These are phyloP conservation scores for Nebria brevicollis DNA, from an alignment of 2,888 invertebrate genomes.

Conservation along the genomic window DNA sequence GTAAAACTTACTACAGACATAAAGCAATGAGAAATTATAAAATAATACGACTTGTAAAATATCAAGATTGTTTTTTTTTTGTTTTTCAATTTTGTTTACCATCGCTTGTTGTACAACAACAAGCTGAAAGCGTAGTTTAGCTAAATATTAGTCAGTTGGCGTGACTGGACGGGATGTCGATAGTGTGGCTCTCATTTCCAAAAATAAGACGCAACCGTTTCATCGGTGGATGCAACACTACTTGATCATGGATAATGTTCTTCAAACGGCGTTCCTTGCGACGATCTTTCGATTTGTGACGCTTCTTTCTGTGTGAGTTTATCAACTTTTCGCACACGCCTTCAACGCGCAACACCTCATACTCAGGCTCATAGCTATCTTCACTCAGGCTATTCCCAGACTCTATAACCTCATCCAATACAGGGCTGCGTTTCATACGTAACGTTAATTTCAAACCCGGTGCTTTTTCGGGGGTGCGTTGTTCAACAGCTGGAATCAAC, in stretches of 20 bases:
- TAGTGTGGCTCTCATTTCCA: slow-evolving; percentile 89
- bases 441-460: slow-evolving; percentile 77
- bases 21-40: slow-evolving; percentile 36
- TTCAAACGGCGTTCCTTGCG: slow-evolving; percentile 58
- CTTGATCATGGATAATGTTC: slow-evolving; percentile 59
- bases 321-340: slow-evolving; percentile 77
- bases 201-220: slow-evolving; percentile 88
- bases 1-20: slow-evolving; percentile 31
- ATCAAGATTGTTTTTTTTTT: slow-evolving; percentile 26
- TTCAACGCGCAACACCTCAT: slow-evolving; percentile 85
- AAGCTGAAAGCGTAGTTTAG: slow-evolving; percentile 47
- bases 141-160: slow-evolving; percentile 61
- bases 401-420: slow-evolving; percentile 85
- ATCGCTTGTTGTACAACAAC: slow-evolving; percentile 13
- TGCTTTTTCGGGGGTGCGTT: slow-evolving; percentile 56
- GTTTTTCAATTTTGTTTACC: slow-evolving; percentile 24
- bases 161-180: slow-evolving; percentile 84
- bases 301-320: slow-evolving; percentile 71
- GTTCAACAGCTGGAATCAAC: slow-evolving; percentile 51
- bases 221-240: slow-evolving; percentile 75
- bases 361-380: slow-evolving; percentile 77
- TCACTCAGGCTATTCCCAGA: slow-evolving; percentile 77
- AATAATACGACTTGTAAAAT: slow-evolving; percentile 45
- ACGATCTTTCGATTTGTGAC: slow-evolving; percentile 69
- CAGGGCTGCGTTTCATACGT: slow-evolving; percentile 87